Base-by-base conservation (phyloP, 2,113 vertebrate genomes). In the Maccullochella peelii region DNA sequence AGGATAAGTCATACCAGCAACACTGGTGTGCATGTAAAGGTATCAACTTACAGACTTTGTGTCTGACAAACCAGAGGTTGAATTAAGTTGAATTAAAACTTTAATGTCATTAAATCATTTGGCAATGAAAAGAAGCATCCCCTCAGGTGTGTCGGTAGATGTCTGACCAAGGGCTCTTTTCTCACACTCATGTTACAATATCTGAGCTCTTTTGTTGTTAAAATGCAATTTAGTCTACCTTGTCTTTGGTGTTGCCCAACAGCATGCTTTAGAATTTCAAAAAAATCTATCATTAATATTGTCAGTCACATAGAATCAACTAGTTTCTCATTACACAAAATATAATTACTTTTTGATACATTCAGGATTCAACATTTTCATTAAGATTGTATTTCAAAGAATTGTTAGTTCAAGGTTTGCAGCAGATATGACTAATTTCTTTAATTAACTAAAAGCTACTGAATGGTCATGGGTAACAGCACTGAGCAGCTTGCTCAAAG, bases 361-460 rank as follows among this genome's bases (percentile, higher is more conserved):
- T 79, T 73, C 25, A 49, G 42, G 11, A 79, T 47, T 55, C 18
- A 75, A 47, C 15, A 65, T 83, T 44, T 71, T 77, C 33, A 73
- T 63, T 23, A 58, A 58, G 67, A 71, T 36, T 74, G 36, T 2
- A 5, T 73, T 80, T 78, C 57, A 70, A 63, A 67, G 47, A 69
- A 40, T 42, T 52, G 52, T 16, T 36, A 36, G 18, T 77, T 73
- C 66, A 78, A 77, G 38, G 30, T 73, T 86, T 57, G 18, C 16
- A 33, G 50, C 65, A 57, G 25, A 65, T 78, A 62, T 86, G 71
- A 91, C 65, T 58, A 25, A 80, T 80, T 65, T 47, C 14, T 83
- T 85, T 77, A 90, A 90, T 90, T 81, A 86, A 30, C 59, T 50
- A 59, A 89, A 87, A 59, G 70, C 58, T 85, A 85, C 65, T 77